phyloP scores from a whole-genome alignment of 2,888 invertebrate genomes.

The Cremastinae sp. region DNA sequence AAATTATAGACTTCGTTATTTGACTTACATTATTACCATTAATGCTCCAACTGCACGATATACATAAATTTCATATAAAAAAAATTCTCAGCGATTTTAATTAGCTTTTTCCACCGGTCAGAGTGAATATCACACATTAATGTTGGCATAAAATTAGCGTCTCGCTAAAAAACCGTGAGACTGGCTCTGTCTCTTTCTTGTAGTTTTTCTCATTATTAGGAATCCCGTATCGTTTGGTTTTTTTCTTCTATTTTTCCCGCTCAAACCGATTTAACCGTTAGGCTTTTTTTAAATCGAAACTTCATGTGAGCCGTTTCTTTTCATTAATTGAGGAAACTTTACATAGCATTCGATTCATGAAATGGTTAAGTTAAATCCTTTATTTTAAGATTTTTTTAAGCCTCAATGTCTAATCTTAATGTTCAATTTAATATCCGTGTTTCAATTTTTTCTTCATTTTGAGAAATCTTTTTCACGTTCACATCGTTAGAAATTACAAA shows the following conservation, averaged over 20 bases:
- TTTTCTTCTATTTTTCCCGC: conserved; percentile 9
- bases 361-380: too few species aligned
- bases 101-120: conserved; percentile 1
- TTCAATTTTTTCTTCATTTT: too few species aligned
- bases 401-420: too few species aligned
- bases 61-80: background rate
- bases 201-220: conserved; percentile 33
- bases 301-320: conserved; percentile 3
- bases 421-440: too few species aligned
- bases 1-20: too few species aligned
- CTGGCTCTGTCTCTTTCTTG: conserved; percentile 7
- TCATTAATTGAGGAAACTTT: background rate
- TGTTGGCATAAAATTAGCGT: conserved; percentile 18
- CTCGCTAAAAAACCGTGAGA: conserved; percentile 40
- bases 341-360: too few species aligned
- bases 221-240: conserved; percentile 33
- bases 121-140: conserved; percentile 35
- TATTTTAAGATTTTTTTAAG: too few species aligned
- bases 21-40: background rate
- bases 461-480: too few species aligned
- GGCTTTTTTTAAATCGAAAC: conserved; percentile 21
- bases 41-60: background rate
- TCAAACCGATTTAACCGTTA: conserved; percentile 28
- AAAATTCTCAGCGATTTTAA: conserved; percentile 9
- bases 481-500: too few species aligned